phyloP scores from a whole-genome alignment of 1,140 invertebrate species.

The Lepidotrigona ventralis region DNA sequence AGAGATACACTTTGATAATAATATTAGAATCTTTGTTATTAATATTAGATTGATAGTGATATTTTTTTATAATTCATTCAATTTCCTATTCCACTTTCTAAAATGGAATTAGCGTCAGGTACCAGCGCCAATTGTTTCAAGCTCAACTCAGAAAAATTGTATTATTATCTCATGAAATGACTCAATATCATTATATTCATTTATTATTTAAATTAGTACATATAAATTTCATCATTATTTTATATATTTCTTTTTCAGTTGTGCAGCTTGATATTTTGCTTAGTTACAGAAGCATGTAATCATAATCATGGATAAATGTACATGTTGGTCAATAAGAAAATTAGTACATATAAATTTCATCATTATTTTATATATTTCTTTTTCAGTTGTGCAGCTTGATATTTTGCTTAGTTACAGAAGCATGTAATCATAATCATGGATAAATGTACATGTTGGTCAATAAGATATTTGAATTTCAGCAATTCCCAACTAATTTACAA shows the following conservation, averaged over 20 bases:
- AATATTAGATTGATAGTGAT: not conserved
- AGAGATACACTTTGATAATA: not conserved
- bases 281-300: not conserved
- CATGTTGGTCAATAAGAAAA: constrained; percentile 33
- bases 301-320: constrained; percentile 28
- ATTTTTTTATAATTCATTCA: no score
- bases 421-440: not conserved
- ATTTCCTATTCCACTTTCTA: no score
- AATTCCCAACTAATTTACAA: constrained; percentile 77
- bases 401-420: not conserved
- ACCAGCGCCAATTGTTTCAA: no score
- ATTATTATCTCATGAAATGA: no score
- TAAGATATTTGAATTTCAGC: not conserved
- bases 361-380: not conserved
- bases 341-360: not conserved
- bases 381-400: not conserved
- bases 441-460: constrained; percentile 42
- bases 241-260: not conserved
- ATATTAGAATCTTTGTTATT: not conserved
- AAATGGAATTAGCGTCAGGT: no score
- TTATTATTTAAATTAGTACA: not conserved
- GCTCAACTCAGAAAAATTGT: no score
- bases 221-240: not conserved
- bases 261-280: not conserved
- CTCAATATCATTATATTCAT: not conserved